These are phyloP conservation scores for Pao palembangensis DNA, from an alignment of 2,113 vertebrate genomes.

Conservation along the genomic window DNA sequence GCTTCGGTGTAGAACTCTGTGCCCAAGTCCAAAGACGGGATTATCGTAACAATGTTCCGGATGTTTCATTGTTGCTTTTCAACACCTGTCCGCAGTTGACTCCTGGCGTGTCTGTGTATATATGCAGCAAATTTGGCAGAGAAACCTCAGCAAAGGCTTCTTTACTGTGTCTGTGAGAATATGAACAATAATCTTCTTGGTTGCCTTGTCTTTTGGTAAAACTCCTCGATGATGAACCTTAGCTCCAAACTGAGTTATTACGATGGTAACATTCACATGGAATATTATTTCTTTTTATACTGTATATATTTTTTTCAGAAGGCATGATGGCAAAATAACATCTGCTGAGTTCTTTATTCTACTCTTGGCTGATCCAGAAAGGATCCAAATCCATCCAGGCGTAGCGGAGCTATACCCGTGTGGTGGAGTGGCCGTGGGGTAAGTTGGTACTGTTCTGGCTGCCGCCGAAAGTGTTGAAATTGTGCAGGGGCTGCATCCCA, in stretches of 20 bases:
- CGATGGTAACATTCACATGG: constrained; percentile 75
- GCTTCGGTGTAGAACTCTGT: constrained; percentile 74
- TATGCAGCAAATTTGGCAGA: constrained; percentile 70
- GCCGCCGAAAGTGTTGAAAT: constrained; percentile 89
- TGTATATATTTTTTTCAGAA: constrained; percentile 66
- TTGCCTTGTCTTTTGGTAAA: constrained; percentile 57
- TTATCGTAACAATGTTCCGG: constrained; percentile 21
- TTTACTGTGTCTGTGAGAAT: constrained; percentile 35
- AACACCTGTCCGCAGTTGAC: constrained; percentile 3
- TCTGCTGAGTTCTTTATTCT: constrained; percentile 54
- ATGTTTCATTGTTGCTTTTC: constrained; percentile 38
- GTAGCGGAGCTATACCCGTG: constrained; percentile 86
- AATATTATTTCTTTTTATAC: constrained; percentile 69
- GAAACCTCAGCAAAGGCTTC: constrained; percentile 54
- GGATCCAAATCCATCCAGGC: background rate
- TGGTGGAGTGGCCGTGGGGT: constrained; percentile 94
- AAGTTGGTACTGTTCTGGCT: constrained; percentile 93
- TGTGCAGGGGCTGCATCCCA: constrained; percentile 90
- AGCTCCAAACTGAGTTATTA: constrained; percentile 70
- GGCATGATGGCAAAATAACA: constrained; percentile 78
- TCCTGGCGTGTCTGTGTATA: background rate
- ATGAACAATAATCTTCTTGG: constrained; percentile 46
- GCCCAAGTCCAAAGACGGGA: constrained; percentile 42
- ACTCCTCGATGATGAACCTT: constrained; percentile 48
- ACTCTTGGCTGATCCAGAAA: background rate